Conservation (phyloP, 2,888 invertebrate genomes). For the Eupithecia centaureata region DNA sequence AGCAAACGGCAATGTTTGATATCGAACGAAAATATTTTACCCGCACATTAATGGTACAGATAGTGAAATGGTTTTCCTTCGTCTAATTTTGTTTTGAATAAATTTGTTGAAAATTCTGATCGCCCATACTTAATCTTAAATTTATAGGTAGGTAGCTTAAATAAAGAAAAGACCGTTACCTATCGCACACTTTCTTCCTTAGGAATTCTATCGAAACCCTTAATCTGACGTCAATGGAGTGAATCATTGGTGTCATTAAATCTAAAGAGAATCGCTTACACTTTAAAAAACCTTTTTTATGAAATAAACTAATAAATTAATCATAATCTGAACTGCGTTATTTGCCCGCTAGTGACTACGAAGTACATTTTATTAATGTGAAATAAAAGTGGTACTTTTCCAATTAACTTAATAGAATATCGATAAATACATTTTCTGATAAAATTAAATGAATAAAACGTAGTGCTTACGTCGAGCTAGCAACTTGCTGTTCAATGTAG, state of each 20-base stretch:
- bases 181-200: not conserved
- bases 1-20: slow-evolving; percentile 47
- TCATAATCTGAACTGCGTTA: not conserved
- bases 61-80: not conserved
- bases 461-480: not conserved
- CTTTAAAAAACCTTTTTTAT: not conserved
- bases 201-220: not conserved
- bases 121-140: not conserved
- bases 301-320: not conserved
- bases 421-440: not conserved
- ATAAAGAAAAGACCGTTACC: not conserved
- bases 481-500: not conserved
- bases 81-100: not conserved
- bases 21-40: slow-evolving; percentile 39
- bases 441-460: not conserved
- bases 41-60: not conserved
- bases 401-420: not conserved
- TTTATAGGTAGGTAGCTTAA: not conserved
- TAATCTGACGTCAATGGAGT: not conserved
- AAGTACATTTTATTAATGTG: not conserved
- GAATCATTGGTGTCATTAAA: not conserved
- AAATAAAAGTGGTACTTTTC: not conserved
- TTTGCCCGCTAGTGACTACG: not conserved
- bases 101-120: too few relatives aligned
- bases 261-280: not conserved